Percentiles rank a stretch among this genome's conserved stretches.
Conservation (phyloP, 1,140 invertebrate genomes). For the Drosophila navojoa region DNA sequence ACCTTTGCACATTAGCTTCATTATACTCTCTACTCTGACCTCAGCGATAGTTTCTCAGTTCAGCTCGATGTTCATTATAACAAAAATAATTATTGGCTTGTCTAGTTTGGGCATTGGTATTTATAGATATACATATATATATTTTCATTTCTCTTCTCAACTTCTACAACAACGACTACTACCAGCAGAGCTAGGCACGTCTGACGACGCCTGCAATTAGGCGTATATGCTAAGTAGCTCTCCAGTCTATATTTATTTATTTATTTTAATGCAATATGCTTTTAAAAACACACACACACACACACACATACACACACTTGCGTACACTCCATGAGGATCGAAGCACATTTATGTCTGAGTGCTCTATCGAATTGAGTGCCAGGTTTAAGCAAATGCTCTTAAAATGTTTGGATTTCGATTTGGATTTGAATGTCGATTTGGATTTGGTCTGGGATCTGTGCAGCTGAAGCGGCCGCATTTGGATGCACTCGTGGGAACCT, state of each 20-base stretch:
- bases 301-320: neutral
- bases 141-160: neutral
- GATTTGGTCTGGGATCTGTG: constrained; percentile 12
- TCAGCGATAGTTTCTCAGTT: too few relatives aligned
- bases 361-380: constrained; percentile 23
- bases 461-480: constrained; percentile 8
- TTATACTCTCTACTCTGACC: too few relatives aligned
- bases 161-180: neutral
- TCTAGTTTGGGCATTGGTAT: too few relatives aligned
- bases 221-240: neutral
- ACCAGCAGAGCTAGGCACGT: neutral
- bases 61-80: too few relatives aligned
- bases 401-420: constrained; percentile 19
- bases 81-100: too few relatives aligned
- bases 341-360: constrained; percentile 10
- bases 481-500: constrained; percentile 41
- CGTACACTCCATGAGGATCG: neutral
- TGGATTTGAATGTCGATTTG: constrained; percentile 15
- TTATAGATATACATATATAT: too few relatives aligned
- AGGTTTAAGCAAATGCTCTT: constrained; percentile 7
- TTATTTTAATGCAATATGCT: constrained; percentile 7
- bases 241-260: constrained; percentile 9
- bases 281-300: neutral
- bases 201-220: constrained; percentile 32
- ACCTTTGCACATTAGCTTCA: too few relatives aligned